Conservation (phyloP, 2,888 invertebrate genomes). For the Standfussiana lucernea region DNA sequence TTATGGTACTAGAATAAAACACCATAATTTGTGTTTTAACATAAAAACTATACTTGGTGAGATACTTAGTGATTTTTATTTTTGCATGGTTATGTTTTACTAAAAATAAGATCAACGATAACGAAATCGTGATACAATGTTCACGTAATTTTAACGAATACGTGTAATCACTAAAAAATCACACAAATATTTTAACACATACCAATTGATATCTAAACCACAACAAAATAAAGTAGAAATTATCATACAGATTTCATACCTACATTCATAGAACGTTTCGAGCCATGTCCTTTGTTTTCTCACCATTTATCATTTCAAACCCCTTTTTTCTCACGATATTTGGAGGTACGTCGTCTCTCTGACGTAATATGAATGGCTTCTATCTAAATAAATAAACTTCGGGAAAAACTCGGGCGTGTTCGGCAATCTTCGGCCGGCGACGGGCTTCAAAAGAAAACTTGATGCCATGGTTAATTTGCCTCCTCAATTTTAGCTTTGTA, state of each 20-base stretch:
- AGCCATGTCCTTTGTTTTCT: conserved; percentile 63
- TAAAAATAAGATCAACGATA: too few relatives aligned
- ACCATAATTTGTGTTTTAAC: too few relatives aligned
- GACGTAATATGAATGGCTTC: conserved; percentile 71
- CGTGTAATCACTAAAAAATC: too few relatives aligned
- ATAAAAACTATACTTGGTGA: too few relatives aligned
- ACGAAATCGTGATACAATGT: too few relatives aligned
- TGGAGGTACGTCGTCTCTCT: conserved; percentile 65
- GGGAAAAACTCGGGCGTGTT: conserved; percentile 25
- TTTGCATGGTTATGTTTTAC: too few relatives aligned
- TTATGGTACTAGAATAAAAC: too few relatives aligned
- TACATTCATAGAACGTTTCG: not conserved
- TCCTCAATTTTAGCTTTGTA: conserved; percentile 36
- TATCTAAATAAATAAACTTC: conserved; percentile 59
- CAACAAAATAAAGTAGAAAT: not conserved
- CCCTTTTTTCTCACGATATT: conserved; percentile 74
- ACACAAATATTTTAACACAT: too few relatives aligned
- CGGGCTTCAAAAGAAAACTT: conserved; percentile 33
- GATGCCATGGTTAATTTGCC: conserved; percentile 57
- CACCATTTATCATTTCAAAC: conserved; percentile 75
- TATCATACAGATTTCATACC: not conserved
- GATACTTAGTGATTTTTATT: too few relatives aligned
- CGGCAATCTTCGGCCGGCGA: conserved; percentile 23
- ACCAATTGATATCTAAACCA: too few relatives aligned
- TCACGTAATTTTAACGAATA: too few relatives aligned